A percentile compares a stretch with the other conserved stretches of the same genome.
phyloP scores from a whole-genome alignment of 1,140 invertebrate genomes.

The Euura saliciscinereae region DNA sequence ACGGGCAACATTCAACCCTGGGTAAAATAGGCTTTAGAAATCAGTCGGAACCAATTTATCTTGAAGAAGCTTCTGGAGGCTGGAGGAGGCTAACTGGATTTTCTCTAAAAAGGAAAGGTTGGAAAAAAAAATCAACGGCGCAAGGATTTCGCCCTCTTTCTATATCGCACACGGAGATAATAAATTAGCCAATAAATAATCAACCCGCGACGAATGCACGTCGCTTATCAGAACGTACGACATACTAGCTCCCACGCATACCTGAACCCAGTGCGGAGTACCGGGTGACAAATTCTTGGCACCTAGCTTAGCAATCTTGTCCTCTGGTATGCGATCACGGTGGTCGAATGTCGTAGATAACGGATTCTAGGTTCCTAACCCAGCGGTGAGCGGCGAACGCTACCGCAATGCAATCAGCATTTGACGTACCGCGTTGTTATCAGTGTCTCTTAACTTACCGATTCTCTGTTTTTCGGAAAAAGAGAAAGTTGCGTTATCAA shows the following conservation, averaged over 20 bases:
- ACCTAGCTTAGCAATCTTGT: neutral
- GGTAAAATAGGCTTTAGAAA: constrained; percentile 39
- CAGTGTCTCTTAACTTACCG: neutral
- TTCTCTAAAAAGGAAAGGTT: constrained; percentile 8
- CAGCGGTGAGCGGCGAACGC: neutral
- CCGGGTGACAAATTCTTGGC: neutral
- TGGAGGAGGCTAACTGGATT: constrained; percentile 40
- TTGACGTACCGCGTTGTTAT: constrained; percentile 1
- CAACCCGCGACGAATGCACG: no score
- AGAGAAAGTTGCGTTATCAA: no score
- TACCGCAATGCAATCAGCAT: neutral
- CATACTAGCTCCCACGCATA: no score
- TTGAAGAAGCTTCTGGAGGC: constrained; percentile 31
- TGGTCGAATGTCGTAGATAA: neutral
- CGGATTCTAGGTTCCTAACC: neutral
- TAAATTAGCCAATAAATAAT: no score
- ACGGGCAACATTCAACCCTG: constrained; percentile 17
- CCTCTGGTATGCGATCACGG: neutral
- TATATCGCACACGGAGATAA: neutral
- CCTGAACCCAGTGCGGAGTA: no score
- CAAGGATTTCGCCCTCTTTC: neutral
- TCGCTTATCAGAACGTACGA: no score
- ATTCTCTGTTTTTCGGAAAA: no score
- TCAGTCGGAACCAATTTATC: constrained; percentile 48
- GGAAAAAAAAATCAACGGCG: neutral